Base-by-base conservation (phyloP, 2,888 invertebrate species). In the Lasius platythorax region DNA sequence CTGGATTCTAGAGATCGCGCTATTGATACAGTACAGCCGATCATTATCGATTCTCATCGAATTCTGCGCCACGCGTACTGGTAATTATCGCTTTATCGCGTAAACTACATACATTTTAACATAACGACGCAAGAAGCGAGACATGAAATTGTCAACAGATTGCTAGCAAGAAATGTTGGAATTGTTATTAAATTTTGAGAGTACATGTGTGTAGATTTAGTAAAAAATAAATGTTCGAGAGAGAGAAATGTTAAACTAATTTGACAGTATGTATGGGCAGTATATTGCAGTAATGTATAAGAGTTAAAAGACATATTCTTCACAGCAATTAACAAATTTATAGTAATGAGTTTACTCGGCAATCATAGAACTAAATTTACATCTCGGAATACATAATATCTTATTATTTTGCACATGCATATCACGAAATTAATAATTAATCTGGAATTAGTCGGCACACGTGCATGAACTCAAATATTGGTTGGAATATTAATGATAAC, bases 401-500 rank as follows among this genome's bases (percentile, higher is more conserved):
- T 53, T 53, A 23, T 73, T 46, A 63, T 15, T 61, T 15, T 8
- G 53, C 18, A 50, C 1, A 50, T 18, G 15, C 3, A 15, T 12
- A 72, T 28, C 58, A 61, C 50, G 73, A 81, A 70, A 72, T 72
- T 72, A 61, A 61, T 79, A 70, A 81, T 73, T 81, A 73, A 81
- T 73, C 37, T 30, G 58, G 12, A 58, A 73, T 63, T 78, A 78
- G 37, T 50, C 23, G 46, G 9, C 23, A 61, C 9, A n/a, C 40
- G 23, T 72, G 37, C 23, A 12, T 23, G 33, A 1, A 37, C 5
- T 23, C 46, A 64, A 50, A 72, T 33, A 56, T 61, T 43, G 56
- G 43, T 18, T 58, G 18, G 79, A 73, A 81, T 81, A 46, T 81
- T 63, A 73, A 79, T 79, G 72, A 81, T 53, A 11, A 40, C 33